Percentiles rank a stretch among this genome's conserved stretches.
Conservation (phyloP, 2,797 vertebrate genomes). For the Enteromius radiatus region DNA sequence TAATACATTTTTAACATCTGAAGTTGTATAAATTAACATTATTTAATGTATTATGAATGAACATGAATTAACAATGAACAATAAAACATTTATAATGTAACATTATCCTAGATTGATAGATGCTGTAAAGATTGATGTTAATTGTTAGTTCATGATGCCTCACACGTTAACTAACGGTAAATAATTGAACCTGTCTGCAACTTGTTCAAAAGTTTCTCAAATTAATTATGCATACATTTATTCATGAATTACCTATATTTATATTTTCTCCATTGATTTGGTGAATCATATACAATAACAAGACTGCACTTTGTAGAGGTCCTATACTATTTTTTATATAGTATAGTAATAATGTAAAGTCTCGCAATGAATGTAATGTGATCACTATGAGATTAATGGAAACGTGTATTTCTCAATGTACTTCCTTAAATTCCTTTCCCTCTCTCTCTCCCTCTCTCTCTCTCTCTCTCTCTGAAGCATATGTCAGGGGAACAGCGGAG, state of each 20-base stretch:
- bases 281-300: background rate
- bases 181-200: background rate
- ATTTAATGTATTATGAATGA: conserved; percentile 5
- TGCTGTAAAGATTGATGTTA: background rate
- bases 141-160: background rate
- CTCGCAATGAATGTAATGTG: background rate
- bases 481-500: conserved; percentile 55
- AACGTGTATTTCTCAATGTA: background rate
- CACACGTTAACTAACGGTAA: background rate
- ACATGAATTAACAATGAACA: background rate
- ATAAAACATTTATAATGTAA: background rate
- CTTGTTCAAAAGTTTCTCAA: background rate
- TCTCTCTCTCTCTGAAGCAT: conserved; percentile 46
- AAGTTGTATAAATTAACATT: background rate
- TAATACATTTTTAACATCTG: background rate
- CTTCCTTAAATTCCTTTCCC: background rate
- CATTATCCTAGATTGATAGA: background rate
- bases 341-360: background rate
- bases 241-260: background rate
- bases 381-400: background rate
- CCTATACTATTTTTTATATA: background rate
- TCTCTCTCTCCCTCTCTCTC: background rate
- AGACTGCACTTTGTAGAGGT: background rate
- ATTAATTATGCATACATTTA: background rate
- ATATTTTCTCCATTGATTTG: background rate